These are phyloP conservation scores for Peromyscus melanophrys DNA, from an alignment of 2,797 vertebrate species.

Conservation along the genomic window DNA sequence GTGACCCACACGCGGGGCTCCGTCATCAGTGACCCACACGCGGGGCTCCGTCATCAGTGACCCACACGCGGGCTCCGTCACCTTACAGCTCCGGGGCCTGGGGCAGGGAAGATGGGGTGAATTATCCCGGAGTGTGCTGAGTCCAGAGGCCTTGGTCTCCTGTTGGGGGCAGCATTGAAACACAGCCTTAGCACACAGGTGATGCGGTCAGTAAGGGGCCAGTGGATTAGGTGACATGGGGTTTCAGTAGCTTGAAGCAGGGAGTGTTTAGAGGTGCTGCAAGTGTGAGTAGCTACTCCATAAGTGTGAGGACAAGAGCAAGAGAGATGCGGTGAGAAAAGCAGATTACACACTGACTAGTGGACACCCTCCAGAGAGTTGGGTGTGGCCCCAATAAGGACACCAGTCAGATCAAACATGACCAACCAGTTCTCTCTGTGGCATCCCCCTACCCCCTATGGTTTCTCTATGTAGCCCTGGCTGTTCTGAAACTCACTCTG, in stretches of 20 bases:
- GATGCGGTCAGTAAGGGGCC: not conserved
- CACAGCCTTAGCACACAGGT: not conserved
- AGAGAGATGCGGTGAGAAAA: conserved; percentile 52
- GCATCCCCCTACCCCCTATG: not conserved
- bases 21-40: too few species aligned
- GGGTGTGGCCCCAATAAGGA: not conserved
- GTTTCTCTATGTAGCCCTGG: not conserved
- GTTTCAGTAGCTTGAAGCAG: conserved; percentile 37
- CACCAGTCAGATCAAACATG: not conserved
- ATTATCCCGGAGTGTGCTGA: not conserved
- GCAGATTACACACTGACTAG: not conserved
- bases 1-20: too few species aligned
- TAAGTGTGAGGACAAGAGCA: not conserved
- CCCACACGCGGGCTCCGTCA: too few species aligned
- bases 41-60: too few species aligned
- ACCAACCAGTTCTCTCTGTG: not conserved
- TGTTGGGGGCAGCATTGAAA: not conserved
- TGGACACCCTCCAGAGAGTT: not conserved
- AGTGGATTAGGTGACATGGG: not conserved
- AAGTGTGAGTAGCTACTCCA: conserved; percentile 44
- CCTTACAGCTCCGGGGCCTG: not conserved
- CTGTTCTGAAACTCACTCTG: not conserved
- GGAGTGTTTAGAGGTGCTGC: not conserved
- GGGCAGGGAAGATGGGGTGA: not conserved
- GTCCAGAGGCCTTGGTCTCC: not conserved